Base-by-base conservation (phyloP, 1,140 invertebrate genomes). In the Chymomyza costata region DNA sequence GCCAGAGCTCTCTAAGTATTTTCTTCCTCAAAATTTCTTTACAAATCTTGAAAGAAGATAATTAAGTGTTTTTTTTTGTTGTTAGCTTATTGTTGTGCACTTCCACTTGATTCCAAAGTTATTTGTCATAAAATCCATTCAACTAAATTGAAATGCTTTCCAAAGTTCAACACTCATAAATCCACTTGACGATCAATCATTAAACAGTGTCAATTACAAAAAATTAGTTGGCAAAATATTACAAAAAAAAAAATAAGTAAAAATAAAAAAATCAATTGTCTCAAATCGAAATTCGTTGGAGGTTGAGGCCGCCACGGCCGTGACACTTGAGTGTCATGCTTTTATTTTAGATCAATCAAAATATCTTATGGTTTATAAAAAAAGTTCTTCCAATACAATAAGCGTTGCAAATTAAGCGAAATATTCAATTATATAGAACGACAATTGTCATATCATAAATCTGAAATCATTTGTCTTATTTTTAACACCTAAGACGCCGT, bases 141-240 rank as follows among this genome's bases (percentile, higher is more conserved):
- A n/a, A n/a, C n/a, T n/a, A 19, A 46, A 17, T 19, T 45, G 18
- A 47, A 58, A 40, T 25, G 55, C 51, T 63, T 40, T 62, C 34
- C 17, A 49, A 60, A 54, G 64, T 47, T 47, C 57, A 78, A 76
- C 61, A 66, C 54, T 63, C 47, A n/a, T n/a, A n/a, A n/a, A n/a
- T n/a, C 61, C 50, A 63, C 62, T 71, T 70, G 35, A 37, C 50
- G 54, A 78, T 76, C 71, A 66, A 66, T 60, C 71, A 76, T 71
- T 21, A 30, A 50, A 44, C 39, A 34, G 44, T 30, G 13, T 32
- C 44, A 76, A 76, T 76, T 76, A 76, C 52, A 48, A 35, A 76
- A 62, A 78, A 57, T 76, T 76, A 76, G 62, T 76, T 71, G 71
- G 71, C 71, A 78, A 66, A 76, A 76, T 78, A 66, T 62, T 65